phyloP scores from a whole-genome alignment of 1,140 invertebrate species.

The Drosophila neocordata region DNA sequence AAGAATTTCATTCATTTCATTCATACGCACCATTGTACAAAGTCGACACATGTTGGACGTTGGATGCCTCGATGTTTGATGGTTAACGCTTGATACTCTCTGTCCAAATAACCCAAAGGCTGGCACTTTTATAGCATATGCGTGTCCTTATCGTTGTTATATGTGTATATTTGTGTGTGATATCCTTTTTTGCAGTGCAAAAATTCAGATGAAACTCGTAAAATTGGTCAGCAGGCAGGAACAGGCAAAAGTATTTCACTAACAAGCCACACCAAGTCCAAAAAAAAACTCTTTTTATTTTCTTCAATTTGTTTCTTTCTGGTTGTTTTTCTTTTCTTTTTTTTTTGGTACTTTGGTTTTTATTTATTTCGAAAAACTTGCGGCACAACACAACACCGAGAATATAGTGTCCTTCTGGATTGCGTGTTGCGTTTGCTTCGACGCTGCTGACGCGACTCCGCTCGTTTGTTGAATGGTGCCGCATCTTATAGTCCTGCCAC shows the following conservation, averaged over 20 bases:
- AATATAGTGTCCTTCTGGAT: constrained; percentile 40
- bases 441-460: constrained; percentile 72
- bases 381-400: constrained; percentile 58
- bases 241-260: constrained; percentile 59
- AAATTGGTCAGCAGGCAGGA: background rate
- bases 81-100: constrained; percentile 12
- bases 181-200: background rate
- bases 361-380: constrained; percentile 30
- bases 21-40: constrained; percentile 59
- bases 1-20: constrained; percentile 68
- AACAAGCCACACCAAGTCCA: constrained; percentile 48
- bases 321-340: constrained; percentile 2
- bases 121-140: constrained; percentile 67
- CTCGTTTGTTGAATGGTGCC: constrained; percentile 26
- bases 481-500: constrained; percentile 63
- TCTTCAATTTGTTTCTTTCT: constrained; percentile 23
- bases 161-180: background rate
- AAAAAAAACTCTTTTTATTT: constrained; percentile 42
- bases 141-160: constrained; percentile 5
- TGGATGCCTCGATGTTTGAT: constrained; percentile 11
- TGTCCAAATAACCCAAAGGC: constrained; percentile 52
- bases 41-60: constrained; percentile 41
- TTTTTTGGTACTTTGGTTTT: constrained; percentile 21
- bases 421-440: constrained; percentile 50
- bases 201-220: constrained; percentile 30